Evolutionary conservation across 2,113 vertebrate genomes (phyloP).

Genomic region (Syngnathoides biaculeatus): DNA sequence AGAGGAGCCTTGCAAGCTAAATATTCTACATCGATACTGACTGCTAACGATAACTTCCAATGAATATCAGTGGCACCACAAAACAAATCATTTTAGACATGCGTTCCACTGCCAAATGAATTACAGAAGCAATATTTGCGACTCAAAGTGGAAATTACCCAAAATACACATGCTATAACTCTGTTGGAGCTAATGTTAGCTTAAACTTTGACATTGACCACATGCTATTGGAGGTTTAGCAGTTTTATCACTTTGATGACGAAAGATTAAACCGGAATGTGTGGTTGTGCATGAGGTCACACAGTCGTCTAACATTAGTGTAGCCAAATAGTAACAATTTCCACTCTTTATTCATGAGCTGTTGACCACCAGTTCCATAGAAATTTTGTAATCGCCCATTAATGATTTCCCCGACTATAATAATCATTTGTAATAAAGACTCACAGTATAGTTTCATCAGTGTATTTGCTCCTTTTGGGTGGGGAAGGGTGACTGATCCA

Average conservation of each 20-base stretch:
- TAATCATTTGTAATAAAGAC: neutral
- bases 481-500: slow-evolving; percentile 16
- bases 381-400: neutral
- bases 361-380: neutral
- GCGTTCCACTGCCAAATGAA: too few relatives aligned
- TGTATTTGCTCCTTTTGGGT: slow-evolving; percentile 13
- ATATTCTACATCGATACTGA: neutral
- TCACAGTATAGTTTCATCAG: neutral
- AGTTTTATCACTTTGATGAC: neutral
- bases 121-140: neutral
- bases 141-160: neutral
- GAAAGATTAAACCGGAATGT: neutral
- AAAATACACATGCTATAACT: slow-evolving; percentile 18
- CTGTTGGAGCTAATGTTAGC: slow-evolving; percentile 46
- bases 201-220: slow-evolving; percentile 66
- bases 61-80: neutral
- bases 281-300: neutral
- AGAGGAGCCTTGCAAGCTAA: slow-evolving; percentile 33
- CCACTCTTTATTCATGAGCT: slow-evolving; percentile 34
- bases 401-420: too few relatives aligned
- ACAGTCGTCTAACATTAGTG: neutral
- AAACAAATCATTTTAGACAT: neutral
- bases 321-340: slow-evolving; percentile 2
- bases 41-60: neutral
- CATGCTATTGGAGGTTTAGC: slow-evolving; percentile 27